Conservation (phyloP, 2,797 vertebrate genomes). For the Syngnathus rostellatus region DNA sequence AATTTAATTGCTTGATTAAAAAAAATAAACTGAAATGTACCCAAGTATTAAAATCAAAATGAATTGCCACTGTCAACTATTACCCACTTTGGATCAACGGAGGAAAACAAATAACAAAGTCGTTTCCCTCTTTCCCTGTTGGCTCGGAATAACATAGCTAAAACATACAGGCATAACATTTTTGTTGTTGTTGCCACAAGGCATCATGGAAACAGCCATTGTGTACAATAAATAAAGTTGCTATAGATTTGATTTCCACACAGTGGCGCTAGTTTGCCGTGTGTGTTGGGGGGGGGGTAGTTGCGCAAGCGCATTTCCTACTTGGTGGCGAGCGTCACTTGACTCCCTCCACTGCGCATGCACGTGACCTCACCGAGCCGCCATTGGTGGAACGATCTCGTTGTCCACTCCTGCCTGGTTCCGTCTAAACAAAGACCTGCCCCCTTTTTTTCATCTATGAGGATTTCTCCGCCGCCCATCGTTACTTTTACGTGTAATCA, state of each 20-base stretch:
- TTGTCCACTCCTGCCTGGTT: conserved; percentile 10
- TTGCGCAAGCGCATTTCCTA: conserved; percentile 26
- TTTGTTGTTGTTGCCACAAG: too few relatives aligned
- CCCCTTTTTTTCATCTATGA: conserved; percentile 50
- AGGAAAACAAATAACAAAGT: too few relatives aligned
- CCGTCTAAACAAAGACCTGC: conserved; percentile 57
- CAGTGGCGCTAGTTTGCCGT: neutral
- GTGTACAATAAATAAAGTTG: neutral
- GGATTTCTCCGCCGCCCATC: conserved; percentile 49
- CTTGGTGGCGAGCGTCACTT: neutral
- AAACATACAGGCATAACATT: too few relatives aligned
- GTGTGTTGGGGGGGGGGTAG: neutral
- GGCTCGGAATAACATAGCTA: too few relatives aligned
- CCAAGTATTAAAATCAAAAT: too few relatives aligned
- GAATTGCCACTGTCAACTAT: too few relatives aligned
- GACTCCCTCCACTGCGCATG: fast-evolving
- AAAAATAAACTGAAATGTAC: too few relatives aligned
- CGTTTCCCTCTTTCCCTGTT: too few relatives aligned
- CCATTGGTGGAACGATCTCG: fast-evolving
- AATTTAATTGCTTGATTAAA: too few relatives aligned
- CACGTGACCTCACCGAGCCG: fast-evolving
- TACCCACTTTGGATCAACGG: too few relatives aligned
- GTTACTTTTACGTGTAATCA: conserved; percentile 70
- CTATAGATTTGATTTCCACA: neutral
- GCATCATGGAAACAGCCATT: too few relatives aligned